These are phyloP conservation scores for Euglossa dilemma DNA, from an alignment of 1,140 invertebrate genomes.

Conservation along the genomic window DNA sequence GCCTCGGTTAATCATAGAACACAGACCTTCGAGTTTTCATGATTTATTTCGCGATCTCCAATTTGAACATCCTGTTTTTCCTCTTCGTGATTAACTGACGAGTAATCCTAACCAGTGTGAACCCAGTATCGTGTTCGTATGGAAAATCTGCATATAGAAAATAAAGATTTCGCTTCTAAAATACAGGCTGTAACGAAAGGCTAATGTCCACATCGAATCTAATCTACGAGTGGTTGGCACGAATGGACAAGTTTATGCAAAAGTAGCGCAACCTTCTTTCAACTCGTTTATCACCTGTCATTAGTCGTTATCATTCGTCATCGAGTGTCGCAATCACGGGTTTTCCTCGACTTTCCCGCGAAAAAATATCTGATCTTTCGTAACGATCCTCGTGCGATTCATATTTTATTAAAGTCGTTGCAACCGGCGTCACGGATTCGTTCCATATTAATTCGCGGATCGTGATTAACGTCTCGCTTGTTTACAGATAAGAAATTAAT, in stretches of 20 bases:
- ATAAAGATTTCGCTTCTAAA: not conserved
- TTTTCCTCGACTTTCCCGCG: too few relatives aligned
- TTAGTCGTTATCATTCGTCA: not conserved
- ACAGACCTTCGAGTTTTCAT: too few relatives aligned
- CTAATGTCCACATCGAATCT: too few relatives aligned
- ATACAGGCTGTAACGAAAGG: not conserved
- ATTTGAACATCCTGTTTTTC: too few relatives aligned
- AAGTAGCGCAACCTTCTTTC: not conserved
- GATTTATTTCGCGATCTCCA: too few relatives aligned
- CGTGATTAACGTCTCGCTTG: not conserved
- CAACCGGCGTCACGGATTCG: not conserved
- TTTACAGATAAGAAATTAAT: not conserved
- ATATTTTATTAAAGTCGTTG: slow-evolving; percentile 10
- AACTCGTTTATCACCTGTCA: not conserved
- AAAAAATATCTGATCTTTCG: not conserved
- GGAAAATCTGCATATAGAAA: too few relatives aligned
- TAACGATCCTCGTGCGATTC: not conserved
- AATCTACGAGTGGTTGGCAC: too few relatives aligned
- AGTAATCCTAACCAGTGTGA: too few relatives aligned
- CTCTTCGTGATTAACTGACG: too few relatives aligned
- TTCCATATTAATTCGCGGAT: not conserved
- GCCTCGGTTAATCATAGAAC: too few relatives aligned
- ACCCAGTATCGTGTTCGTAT: too few relatives aligned
- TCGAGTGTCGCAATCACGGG: not conserved
- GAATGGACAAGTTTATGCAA: too few relatives aligned